Evolutionary conservation across 2,888 invertebrate genomes (phyloP), one percentile per base, ranked within the genome.

Genomic region (Anodontia alba): DNA sequence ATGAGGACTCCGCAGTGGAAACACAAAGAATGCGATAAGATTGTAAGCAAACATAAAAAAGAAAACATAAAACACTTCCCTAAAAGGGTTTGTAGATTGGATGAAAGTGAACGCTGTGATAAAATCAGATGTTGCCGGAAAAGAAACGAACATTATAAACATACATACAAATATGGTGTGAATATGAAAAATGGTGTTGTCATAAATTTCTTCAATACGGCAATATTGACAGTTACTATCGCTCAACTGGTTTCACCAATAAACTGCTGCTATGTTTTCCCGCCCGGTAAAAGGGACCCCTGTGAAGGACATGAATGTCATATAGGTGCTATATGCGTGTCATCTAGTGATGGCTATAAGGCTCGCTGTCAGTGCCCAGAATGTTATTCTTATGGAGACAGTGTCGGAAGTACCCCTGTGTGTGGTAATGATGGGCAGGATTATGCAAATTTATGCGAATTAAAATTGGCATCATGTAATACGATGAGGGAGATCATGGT

Each of bases 351-450:
- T 94, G 97, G 97, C 49, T 96, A 95, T 76, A 96, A 96, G 73
- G 96, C 97, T 90, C 96, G 96, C 92, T 98, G 98, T 95, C 96
- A 97, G 93, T 98, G 98, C 93, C 96, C 97, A 62, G 96, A 96
- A 83, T 98, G 98, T 93, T 97, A 97, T 76, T 96, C 96, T 94
- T 97, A 97, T 95, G 97, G 97, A 7, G 97, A 98, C 95, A 97
- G 97, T 95, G 96, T 96, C 87, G 97, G 96, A 80, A 97, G 97
- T 46, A 95, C 96, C 75, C 96, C 97, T 0, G 96, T 98, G 68
- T 98, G 98, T 94, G 97, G 94, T 95, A 96, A 92, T 92, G 94
- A 95, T 81, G 95, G 95, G 17, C 88, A 88, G 29, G 95, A 95
- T 84, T 95, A 95, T 88, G 82, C 90, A n/a, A 94, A 93, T 80